phyloP scores from a whole-genome alignment of 2,888 invertebrate genomes.

The Meganola albula region DNA sequence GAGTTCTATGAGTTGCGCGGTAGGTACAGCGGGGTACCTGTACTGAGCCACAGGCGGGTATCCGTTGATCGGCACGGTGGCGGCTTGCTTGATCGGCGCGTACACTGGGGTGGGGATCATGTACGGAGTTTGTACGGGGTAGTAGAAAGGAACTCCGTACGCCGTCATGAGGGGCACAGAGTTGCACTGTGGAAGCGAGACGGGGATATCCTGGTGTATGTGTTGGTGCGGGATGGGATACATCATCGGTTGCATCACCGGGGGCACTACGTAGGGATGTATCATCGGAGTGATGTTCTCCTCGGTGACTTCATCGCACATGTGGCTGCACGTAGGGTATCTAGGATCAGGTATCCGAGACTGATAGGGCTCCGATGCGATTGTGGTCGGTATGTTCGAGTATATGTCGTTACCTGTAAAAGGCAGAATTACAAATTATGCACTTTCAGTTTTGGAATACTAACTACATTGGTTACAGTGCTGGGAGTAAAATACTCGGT shows the following conservation, averaged over 20 bases:
- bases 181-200: slow-evolving; percentile 39
- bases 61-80: slow-evolving; percentile 67
- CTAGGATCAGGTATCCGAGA: slow-evolving; percentile 35
- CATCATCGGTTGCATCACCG: slow-evolving; percentile 39
- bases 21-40: slow-evolving; percentile 78
- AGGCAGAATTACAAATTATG: background rate
- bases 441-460: too few species aligned
- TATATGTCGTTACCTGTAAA: slow-evolving; percentile 57
- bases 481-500: too few species aligned
- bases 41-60: slow-evolving; percentile 56
- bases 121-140: slow-evolving; percentile 65
- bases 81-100: slow-evolving; percentile 65
- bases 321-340: slow-evolving; percentile 40
- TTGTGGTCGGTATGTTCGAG: slow-evolving; percentile 54
- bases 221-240: slow-evolving; percentile 43
- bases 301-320: slow-evolving; percentile 33
- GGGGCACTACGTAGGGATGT: slow-evolving; percentile 28
- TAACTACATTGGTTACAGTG: too few species aligned
- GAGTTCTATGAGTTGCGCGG: slow-evolving; percentile 82
- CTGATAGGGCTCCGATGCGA: slow-evolving; percentile 34
- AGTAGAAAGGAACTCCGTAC: slow-evolving; percentile 65
- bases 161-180: slow-evolving; percentile 55
- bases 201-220: slow-evolving; percentile 40
- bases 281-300: slow-evolving; percentile 43
- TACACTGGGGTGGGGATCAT: slow-evolving; percentile 68